Percentiles rank a stretch among this genome's conserved stretches.
Evolutionary conservation across 1,140 invertebrate species (phyloP).

Genomic region (Cherax quadricarinatus): DNA sequence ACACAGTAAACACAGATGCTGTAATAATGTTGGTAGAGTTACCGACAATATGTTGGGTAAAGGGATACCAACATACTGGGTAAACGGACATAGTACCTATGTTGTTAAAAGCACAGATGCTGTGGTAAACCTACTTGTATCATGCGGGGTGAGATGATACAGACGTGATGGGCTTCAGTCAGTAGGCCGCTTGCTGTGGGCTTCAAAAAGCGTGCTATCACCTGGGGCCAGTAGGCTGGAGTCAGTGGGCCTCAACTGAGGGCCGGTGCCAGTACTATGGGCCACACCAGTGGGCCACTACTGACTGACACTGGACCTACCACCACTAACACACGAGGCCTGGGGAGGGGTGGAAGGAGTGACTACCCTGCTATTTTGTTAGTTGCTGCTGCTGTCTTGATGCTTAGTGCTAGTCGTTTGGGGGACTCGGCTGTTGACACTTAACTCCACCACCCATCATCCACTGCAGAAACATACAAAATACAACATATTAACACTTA

Average conservation of each 20-base stretch:
- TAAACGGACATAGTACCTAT: too few relatives aligned
- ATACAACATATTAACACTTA: neutral
- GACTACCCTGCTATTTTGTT: neutral
- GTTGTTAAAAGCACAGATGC: too few relatives aligned
- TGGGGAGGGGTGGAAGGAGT: neutral
- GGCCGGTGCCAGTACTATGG: slow-evolving; percentile 8
- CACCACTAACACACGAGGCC: neutral
- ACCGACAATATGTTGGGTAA: too few relatives aligned
- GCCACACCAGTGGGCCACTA: slow-evolving; percentile 43
- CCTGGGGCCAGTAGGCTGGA: too few relatives aligned
- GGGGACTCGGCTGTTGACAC: slow-evolving; percentile 21
- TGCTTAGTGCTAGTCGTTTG: slow-evolving; percentile 14
- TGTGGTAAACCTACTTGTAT: slow-evolving; percentile 17
- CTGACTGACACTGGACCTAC: slow-evolving; percentile 4
- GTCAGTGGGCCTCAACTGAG: slow-evolving; percentile 53
- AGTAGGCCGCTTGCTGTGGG: too few relatives aligned
- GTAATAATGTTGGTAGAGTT: too few relatives aligned
- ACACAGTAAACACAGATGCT: too few relatives aligned
- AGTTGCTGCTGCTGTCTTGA: neutral
- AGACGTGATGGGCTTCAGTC: neutral
- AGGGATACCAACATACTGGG: too few relatives aligned
- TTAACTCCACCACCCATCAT: slow-evolving; percentile 31
- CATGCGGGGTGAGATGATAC: slow-evolving; percentile 18
- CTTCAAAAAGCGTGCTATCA: too few relatives aligned
- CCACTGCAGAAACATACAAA: neutral